Base-by-base conservation (phyloP, 2,888 invertebrate species). In the Halictus quadricinctus region DNA sequence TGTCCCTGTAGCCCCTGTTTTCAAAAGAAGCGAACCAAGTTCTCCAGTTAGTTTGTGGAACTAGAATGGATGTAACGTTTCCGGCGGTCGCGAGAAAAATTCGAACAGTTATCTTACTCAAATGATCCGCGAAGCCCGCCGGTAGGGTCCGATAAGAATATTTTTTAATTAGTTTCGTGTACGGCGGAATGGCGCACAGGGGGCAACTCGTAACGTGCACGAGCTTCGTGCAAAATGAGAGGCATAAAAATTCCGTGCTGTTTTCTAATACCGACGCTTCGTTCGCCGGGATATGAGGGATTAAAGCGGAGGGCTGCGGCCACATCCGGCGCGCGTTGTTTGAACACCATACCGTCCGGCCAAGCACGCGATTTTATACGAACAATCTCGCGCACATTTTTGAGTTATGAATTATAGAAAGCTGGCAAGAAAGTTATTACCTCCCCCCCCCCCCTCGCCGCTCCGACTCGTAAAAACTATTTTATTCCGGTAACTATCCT, bases 301-400 rank as follows among this genome's bases (percentile, higher is more conserved):
- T 64, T 43, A 21, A 46, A 64, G 64, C 64, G 12, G 18, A 25
- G 12, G 60, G 43, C n/a, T 10, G 25, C 60, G 41, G 58, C 60
- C 10, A 43, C 21, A 13, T 48, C 21, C 29, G 46, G 48, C 48
- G 48, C 76, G 76, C 64, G 64, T 25, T 64, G 18, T 48, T 64
- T 10, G 25, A 76, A 76, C 46, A 21, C 43, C 46, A 13, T 29
- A 21, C 43, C 46, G 21, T 2, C 25, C 25, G 18, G 25, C 18
- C 25, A 12, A 25, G 21, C 58, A 43, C 74, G 74, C 74, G 74
- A 41, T 70, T 70, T n/a, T 70, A 43, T 43, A 70, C 70, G 70
- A 43, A 70, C 70, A n/a, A 43, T 70, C 43, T 41, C 70, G n/a
- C 2, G 43, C n/a, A 21, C 69, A 70, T 41, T 70, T 43, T 43